Conservation (phyloP, 2,888 invertebrate species). For the Zhengitettix transpicula region DNA sequence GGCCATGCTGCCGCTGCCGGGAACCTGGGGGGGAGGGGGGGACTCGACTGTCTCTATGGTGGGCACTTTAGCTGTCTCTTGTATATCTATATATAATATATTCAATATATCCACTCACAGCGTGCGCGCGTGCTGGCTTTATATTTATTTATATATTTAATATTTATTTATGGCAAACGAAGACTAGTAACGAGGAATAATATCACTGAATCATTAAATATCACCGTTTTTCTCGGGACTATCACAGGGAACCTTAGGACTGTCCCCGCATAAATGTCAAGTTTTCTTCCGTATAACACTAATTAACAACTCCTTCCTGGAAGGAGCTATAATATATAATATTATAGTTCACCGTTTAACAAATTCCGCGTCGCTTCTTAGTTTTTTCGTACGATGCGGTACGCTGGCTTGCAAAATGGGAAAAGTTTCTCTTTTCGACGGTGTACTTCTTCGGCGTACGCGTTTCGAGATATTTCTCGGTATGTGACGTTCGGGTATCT, state of each 20-base stretch:
- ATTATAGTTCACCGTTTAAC: too few relatives aligned
- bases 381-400: too few relatives aligned
- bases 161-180: constrained; percentile 15
- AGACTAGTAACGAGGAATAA: constrained; percentile 15
- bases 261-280: constrained; percentile 1
- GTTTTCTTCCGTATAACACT: constrained; percentile 8
- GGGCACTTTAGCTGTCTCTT: background rate
- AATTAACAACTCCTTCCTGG: constrained; percentile 6
- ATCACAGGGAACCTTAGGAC: constrained; percentile 2
- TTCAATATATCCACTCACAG: constrained; percentile 10
- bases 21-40: constrained; percentile 13
- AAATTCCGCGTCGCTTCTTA: too few relatives aligned
- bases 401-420: too few relatives aligned
- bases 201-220: constrained; percentile 16
- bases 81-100: background rate
- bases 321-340: constrained; percentile 4
- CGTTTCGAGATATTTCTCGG: too few relatives aligned
- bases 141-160: constrained; percentile 10
- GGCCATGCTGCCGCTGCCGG: constrained; percentile 35
- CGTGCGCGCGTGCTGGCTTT: constrained; percentile 4
- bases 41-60: constrained; percentile 1
- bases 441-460: too few relatives aligned
- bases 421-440: too few relatives aligned
- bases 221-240: constrained; percentile 10
- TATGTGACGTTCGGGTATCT: too few relatives aligned